Evolutionary conservation across 2,113 vertebrate species (phyloP), one percentile per base, ranked within the genome.

Genomic region (Calyptomena viridis): DNA sequence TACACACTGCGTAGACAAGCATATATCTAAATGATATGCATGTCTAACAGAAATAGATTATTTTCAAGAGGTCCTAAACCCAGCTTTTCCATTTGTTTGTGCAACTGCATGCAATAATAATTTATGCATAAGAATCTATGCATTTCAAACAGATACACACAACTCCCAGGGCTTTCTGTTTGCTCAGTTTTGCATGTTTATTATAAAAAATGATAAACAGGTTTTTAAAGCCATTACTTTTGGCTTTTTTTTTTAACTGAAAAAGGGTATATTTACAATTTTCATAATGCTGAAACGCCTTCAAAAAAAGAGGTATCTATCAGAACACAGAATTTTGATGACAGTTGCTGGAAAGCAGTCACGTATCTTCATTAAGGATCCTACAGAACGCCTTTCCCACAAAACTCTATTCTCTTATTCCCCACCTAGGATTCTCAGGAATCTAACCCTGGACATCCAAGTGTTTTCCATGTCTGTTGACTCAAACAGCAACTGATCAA

Each of bases 31-130:
- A 90, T 82, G 6, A 94, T 69, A 90, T 20, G 80, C 83, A 50
- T 23, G 56, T 62, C 86, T 75, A 90, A 87, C 92, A 95, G 62
- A 89, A 94, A 90, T 1, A 78, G 88, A 59, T 78, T 92, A 27
- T 89, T 96, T 96, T 90, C 86, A 78, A 89, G 66, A 44, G 77
- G 69, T 89, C 69, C 92, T 91, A 94, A 96, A 89, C 74, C 64
- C 88, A 81, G 76, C 12, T 87, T 92, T 78, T 87, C 77, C 39
- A 69, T 89, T 90, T 90, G 49, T 68, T 84, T 21, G 3, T 52
- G 58, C 76, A 94, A 90, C 19, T 75, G 79, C 49, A 86, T 14
- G n/a, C 37, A 90, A 72, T 74, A 84, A 81, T 62, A 74, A 83
- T 90, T 94, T 59, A 24, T 62, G 37, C 25, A 7, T 19, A 75